phyloP scores from a whole-genome alignment of 2,888 invertebrate species.

The Euzetes globulus region DNA sequence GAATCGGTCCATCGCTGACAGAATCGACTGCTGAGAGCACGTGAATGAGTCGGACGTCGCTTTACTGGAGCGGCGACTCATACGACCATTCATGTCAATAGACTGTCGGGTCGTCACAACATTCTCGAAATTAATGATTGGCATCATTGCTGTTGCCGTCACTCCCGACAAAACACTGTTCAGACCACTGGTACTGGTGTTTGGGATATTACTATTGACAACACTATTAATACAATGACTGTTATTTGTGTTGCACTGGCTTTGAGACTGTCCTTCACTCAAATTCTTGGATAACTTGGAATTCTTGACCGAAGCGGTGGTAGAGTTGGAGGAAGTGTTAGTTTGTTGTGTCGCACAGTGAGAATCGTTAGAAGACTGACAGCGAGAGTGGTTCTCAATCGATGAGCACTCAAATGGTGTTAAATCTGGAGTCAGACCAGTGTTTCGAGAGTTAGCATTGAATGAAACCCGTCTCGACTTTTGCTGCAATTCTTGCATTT shows the following conservation, averaged over 20 bases:
- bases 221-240: conserved; percentile 6
- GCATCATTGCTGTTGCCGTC: not conserved
- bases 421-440: not conserved
- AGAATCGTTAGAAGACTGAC: not conserved
- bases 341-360: not conserved
- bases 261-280: not conserved
- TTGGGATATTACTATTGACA: not conserved
- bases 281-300: not conserved
- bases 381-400: not conserved
- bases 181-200: not conserved
- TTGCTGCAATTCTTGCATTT: not conserved
- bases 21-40: conserved; percentile 71
- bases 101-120: not conserved
- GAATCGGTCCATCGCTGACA: conserved; percentile 47
- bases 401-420: not conserved
- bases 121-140: not conserved
- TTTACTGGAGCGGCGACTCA: not conserved
- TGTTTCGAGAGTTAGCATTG: not conserved
- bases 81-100: not conserved
- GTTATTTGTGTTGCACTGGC: not conserved
- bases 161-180: not conserved
- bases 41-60: conserved; percentile 10
- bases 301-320: not conserved
- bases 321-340: not conserved
- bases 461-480: conserved; percentile 18